phyloP scores from a whole-genome alignment of 2,113 vertebrate genomes.

The Thamnaconus septentrionalis region DNA sequence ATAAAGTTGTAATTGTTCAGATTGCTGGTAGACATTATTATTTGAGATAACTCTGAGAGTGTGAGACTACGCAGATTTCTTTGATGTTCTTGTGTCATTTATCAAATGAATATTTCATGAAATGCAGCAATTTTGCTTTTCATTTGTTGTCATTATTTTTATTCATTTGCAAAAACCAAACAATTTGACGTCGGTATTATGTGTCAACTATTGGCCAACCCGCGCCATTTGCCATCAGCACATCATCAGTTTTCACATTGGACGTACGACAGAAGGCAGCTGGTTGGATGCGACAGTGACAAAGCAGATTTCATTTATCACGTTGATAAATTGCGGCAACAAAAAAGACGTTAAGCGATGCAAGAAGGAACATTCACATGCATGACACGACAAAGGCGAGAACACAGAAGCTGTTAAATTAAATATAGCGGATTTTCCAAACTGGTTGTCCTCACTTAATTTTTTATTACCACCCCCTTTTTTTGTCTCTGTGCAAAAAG shows the following conservation, averaged over 20 bases:
- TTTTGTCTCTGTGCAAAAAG: not conserved
- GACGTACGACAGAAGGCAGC: constrained; percentile 25
- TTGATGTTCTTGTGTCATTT: too few species aligned
- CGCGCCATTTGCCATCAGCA: too few species aligned
- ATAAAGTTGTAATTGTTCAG: too few species aligned
- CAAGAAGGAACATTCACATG: constrained; percentile 62
- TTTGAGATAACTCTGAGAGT: too few species aligned
- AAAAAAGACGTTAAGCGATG: constrained; percentile 43
- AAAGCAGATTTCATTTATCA: constrained; percentile 48
- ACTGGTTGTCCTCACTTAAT: constrained; percentile 6
- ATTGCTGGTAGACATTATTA: too few species aligned
- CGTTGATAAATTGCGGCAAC: constrained; percentile 46
- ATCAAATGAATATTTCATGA: too few species aligned
- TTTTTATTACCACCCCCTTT: constrained; percentile 15
- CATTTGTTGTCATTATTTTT: too few species aligned
- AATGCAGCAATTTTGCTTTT: too few species aligned
- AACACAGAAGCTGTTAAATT: constrained; percentile 12
- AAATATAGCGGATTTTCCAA: constrained; percentile 7
- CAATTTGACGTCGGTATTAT: too few species aligned
- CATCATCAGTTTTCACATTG: constrained; percentile 2
- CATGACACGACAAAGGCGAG: constrained; percentile 34
- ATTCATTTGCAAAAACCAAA: too few species aligned
- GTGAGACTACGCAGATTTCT: too few species aligned
- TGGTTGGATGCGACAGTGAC: constrained; percentile 35
- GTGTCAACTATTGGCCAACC: too few species aligned